Evolutionary conservation across 2,113 vertebrate species (phyloP), one percentile per base, ranked within the genome.

Genomic region (Ictidomys tridecemlineatus): DNA sequence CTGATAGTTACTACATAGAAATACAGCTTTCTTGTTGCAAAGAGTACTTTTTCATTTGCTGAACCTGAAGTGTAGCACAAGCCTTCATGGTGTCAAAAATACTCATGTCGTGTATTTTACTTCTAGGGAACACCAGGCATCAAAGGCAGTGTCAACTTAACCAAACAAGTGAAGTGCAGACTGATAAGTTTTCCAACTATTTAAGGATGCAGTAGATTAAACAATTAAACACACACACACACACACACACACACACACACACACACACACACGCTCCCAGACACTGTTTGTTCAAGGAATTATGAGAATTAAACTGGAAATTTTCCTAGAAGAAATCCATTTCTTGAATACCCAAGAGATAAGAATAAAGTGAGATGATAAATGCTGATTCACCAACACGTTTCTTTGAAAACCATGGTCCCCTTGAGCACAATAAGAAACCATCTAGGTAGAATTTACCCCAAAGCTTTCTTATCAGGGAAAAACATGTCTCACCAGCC

Each of bases 311-410:
- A 39, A 8, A 8, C 18, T 91, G 67, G n/a, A 88, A 61, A 91
- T 87, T 92, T 97, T 93, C 69, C 77, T 85, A 24, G 82, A 93
- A 87, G 53, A 90, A 94, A 92, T 74, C 45, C 89, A 34, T 92
- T 96, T 92, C 82, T 94, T 95, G 80, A 95, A 94, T 74, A 91
- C 85, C 76, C 72, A 88, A 91, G 53, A 95, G 63, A 76, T 82
- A 37, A 92, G 20, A 79, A 95, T 56, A 85, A 97, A 96, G 53
- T 14, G 22, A 94, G 70, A 45, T 69, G 56, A 78, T 70, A 95
- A 84, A 87, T 77, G 45, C 37, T 93, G 77, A 96, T 89, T 95
- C 77, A 37, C 58, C 53, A 87, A 56, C 83, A 63, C 48, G 58
- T 61, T 48, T 80, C 34, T 63, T 96, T 82, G 39, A 76, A 88